Evolutionary conservation across 1,140 invertebrate species (phyloP), one percentile per base, ranked within the genome.

Genomic region (Pogonognathellus flavescens): DNA sequence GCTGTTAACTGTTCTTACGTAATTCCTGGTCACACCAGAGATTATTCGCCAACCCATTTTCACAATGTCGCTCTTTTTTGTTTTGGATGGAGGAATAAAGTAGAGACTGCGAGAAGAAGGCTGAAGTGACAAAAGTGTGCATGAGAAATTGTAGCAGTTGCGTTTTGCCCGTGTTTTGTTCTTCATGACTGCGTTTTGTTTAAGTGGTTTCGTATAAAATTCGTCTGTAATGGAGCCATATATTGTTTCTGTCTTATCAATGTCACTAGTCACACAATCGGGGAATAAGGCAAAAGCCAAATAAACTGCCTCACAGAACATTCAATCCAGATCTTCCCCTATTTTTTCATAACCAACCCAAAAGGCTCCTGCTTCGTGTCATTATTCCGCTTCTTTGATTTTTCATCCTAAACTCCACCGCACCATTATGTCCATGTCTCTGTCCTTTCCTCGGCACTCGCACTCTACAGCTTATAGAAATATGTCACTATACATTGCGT

Each of bases 341-440:
- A 14, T 25, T 70, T 66, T 76, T 50, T 50, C 41, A 72, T 76
- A 4, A 57, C 6, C 14, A 14, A 18, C 66, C 10, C 31, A 14
- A 49, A 41, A 41, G 31, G 31, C 31, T 41, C 31, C 31, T 41
- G 31, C 31, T 41, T n/a, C 31, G 49, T 76, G 41, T 76, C 70
- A 76, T 76, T 76, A 76, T 76, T 76, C 70, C 70, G 70, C 70
- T 76, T 20, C 70, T n/a, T 76, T 76, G 70, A 76, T 76, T 76
- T 76, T 31, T 31, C 41, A 22, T 41, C 31, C 1, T 41, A 41
- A 41, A 41, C 31, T 41, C 31, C 31, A 41, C 31, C 31, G 6
- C 31, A 41, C 31, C 31, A 41, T 41, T 41, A 41, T n/a, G n/a
- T n/a, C n/a, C n/a, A 41, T 41, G 6, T 41, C 31, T 41, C 31